Evolutionary conservation across 1,140 invertebrate genomes (phyloP), one percentile per base, ranked within the genome.

Genomic region (Trichogramma pretiosum): DNA sequence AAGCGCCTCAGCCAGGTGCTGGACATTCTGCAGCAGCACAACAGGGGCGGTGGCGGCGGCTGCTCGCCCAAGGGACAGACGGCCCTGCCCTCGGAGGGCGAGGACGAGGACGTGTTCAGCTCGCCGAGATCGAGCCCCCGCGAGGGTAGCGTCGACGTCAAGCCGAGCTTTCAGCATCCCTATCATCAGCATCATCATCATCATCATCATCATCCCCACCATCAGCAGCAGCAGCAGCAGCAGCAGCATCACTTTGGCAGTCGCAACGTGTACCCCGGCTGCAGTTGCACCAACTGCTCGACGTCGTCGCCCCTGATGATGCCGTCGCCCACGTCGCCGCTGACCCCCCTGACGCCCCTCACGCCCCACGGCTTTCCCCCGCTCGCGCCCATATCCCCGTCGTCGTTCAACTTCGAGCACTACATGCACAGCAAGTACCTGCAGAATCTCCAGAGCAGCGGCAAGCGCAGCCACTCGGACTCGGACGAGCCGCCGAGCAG

Each of bases 1-100:
- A 85, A 84, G 60, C 70, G 84, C n/a, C 64, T 87, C 13, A 84
- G 79, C 48, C 83, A 85, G 53, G 84, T 87, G 1, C 62, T 87
- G 34, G 82, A 85, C 56, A 84, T 84, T 57, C 64, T 87, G 14
- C 80, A 82, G 17, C 64, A 66, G 30, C 65, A 74, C 18, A n/a
- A n/a, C n/a, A 62, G 68, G 3, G 64, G 60, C 34, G 64, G 63
- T n/a, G n/a, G n/a, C n/a, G n/a, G n/a, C n/a, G 0, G 65, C 67
- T 1, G 61, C 49, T 0, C 51, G 49, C 40, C 44, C 46, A 28
- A 28, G 24, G 11, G 5, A 11, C 5, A 11, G 5, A 28, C 5
- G 24, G 5, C 5, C 11, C 11, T 5, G 5, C 5, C 5, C 24
- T 7, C 5, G 5, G 11, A 72, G 33, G 37, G 37, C 21, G 70